Base-by-base conservation (phyloP, 2,113 vertebrate genomes). In the Crotalus tigris region DNA sequence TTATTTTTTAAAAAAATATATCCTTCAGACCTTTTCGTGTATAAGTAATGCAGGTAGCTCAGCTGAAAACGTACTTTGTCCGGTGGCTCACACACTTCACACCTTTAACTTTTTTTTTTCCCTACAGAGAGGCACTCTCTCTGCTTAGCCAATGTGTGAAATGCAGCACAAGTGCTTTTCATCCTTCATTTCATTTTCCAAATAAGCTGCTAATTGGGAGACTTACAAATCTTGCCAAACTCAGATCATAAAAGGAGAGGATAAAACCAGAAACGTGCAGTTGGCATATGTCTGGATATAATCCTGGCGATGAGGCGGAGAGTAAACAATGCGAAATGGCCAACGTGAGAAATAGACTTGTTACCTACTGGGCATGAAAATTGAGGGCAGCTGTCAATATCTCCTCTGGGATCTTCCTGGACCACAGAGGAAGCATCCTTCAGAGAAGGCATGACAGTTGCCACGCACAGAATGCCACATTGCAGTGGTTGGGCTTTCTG, bases 121-220 rank as follows among this genome's bases (percentile, higher is more conserved):
- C 59, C 64, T 51, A 86, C 26, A 90, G 10, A 93, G 69, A 86
- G 21, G 49, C 57, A 89, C 57, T 85, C 29, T 59, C 46, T n/a
- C 33, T 86, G 69, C 51, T 88, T 92, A 69, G n/a, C 49, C 21
- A 92, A 75, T 90, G 55, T 90, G 88, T 33, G 64, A 90, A 90
- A 90, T 90, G 88, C 55, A 90, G 75, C 29, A 58, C 7, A 33
- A 90, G 75, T 90, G 55, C 55, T 90, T 93, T 93, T 93, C 92
- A 93, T 86, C 88, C 92, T 86, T 90, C 88, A 93, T 93, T 93
- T 93, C 75, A 90, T 93, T 93, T 93, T 86, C 92, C 85, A 93
- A 93, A 93, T 90, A 90, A 81, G 46, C 49, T 93, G 92, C 55
- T 93, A 93, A 93, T 93, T 93, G 92, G 55, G 58, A 93, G 33